Evolutionary conservation across 2,888 invertebrate genomes (phyloP), one percentile per base, ranked within the genome.

Genomic region (Fabriciana adippe): DNA sequence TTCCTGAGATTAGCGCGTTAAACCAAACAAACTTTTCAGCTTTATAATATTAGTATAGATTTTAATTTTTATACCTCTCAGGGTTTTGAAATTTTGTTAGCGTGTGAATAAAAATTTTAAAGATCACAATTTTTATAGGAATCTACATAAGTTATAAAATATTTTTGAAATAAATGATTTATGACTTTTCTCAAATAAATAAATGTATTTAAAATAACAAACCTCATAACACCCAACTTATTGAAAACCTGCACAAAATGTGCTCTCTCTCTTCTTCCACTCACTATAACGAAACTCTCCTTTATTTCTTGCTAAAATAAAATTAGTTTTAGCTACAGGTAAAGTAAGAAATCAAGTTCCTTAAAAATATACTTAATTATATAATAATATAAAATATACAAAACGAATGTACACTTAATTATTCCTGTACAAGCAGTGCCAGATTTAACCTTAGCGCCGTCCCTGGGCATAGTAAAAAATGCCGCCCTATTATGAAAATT

Each of bases 221-320:
- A 89, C 92, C 88, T 89, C 81, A 90, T 77, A 67, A 90, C 77
- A 14, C 90, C 88, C 54, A 92, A 79, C 70, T 80, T 82, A 50
- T 89, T 79, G 76, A 90, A 90, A 55, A 83, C 77, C 70, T 75
- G 75, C 55, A 79, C 69, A 73, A 86, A 89, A 60, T 85, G 78
- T 18, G 61, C 65, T 65, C 77, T 78, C 72, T 86, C 78, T 64
- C 82, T 79, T 35, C 76, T 79, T 48, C 80, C 79, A 48, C 70
- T 79, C 59, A 89, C 71, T 47, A 89, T 67, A 41, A 90, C 90
- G 72, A 90, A 88, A 83, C 92, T 92, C 81, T 92, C 91, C 73
- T 89, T 90, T 81, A 91, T 82, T 82, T 92, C 92, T 88, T 87
- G 85, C 90, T 91, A 72, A 59, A 86, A 87, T 68, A 6, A 35